phyloP scores from a whole-genome alignment of 2,888 invertebrate genomes.

The Nebria salina region DNA sequence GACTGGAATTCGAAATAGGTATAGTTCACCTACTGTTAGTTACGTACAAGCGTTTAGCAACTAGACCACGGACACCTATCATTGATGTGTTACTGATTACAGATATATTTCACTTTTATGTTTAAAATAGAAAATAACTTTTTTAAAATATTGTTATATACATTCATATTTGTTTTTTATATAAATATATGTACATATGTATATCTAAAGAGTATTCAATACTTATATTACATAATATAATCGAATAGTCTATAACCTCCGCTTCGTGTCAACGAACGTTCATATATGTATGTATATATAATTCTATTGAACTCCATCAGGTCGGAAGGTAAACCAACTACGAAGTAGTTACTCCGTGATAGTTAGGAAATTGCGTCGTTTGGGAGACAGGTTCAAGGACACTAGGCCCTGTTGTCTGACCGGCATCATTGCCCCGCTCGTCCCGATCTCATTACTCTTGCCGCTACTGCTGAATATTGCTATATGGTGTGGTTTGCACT shows the following conservation, averaged over 20 bases:
- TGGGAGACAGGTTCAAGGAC: constrained; percentile 1
- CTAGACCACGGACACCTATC: no score
- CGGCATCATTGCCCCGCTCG: background rate
- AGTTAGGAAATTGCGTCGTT: background rate
- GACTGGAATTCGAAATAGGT: no score
- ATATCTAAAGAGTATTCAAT: background rate
- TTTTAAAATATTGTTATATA: no score
- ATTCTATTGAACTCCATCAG: background rate
- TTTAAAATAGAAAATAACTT: no score
- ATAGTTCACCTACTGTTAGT: no score
- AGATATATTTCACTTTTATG: no score
- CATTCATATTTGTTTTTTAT: no score
- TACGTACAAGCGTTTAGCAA: no score
- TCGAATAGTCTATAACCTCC: background rate
- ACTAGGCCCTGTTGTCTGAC: background rate
- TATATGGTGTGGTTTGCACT: background rate
- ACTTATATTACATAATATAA: background rate
- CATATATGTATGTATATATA: background rate
- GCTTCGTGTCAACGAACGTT: background rate
- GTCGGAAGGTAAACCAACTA: background rate
- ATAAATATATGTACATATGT: no score
- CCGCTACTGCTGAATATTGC: background rate
- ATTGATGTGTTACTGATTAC: no score
- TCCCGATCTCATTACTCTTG: background rate
- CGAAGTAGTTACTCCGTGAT: background rate